Percentiles rank a stretch among this genome's conserved stretches.
These are phyloP conservation scores for Cephus pygmeus DNA, from an alignment of 2,888 invertebrate species.

Conservation along the genomic window DNA sequence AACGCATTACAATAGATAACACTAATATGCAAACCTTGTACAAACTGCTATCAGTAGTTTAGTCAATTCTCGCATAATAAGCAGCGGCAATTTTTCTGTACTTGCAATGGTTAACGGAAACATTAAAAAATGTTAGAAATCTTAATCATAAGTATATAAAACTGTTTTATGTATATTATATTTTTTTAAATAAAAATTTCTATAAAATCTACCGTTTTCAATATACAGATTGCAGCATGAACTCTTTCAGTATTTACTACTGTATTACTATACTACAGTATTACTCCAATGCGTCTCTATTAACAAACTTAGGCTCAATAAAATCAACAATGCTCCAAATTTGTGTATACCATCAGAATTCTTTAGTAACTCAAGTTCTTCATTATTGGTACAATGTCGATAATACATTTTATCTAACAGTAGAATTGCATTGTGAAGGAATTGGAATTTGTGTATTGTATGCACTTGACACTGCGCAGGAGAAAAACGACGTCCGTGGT, in stretches of 20 bases:
- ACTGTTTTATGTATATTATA: conserved; percentile 29
- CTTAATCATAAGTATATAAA: conserved; percentile 16
- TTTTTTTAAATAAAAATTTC: conserved; percentile 39
- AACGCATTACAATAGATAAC: neutral
- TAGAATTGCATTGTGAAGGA: neutral
- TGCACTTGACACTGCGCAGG: conserved; percentile 28
- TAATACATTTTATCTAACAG: neutral
- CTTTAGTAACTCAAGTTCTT: neutral
- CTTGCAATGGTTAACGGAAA: conserved; percentile 9
- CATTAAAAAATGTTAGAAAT: conserved; percentile 9
- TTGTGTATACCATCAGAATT: neutral
- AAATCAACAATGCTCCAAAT: neutral
- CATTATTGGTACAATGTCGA: neutral
- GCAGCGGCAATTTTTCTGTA: neutral
- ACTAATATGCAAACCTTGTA: conserved; percentile 10
- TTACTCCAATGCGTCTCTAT: too few species aligned
- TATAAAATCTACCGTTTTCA: neutral
- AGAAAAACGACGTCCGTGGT: conserved; percentile 7
- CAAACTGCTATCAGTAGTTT: conserved; percentile 9
- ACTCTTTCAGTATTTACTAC: too few species aligned
- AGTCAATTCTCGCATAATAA: conserved; percentile 8
- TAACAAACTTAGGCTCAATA: neutral
- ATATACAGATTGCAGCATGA: neutral
- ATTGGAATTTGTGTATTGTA: neutral
- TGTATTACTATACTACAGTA: too few species aligned